Percentiles rank a stretch among this genome's conserved stretches.
Conservation (phyloP, 2,888 invertebrate species). For the Gymnocheta viridis region DNA sequence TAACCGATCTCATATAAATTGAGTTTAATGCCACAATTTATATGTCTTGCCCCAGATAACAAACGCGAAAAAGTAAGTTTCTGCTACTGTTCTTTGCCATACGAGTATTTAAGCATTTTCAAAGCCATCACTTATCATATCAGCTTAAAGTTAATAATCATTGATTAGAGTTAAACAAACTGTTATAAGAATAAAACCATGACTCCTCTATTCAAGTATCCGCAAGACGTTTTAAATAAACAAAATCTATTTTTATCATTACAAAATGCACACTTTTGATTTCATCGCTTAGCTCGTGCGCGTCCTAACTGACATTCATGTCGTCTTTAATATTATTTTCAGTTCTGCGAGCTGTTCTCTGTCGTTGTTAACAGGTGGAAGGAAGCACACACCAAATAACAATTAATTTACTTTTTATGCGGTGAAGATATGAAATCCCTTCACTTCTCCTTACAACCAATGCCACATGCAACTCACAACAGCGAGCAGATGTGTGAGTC, state of each 20-base stretch:
- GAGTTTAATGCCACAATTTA: constrained; percentile 10
- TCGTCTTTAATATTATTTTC: constrained; percentile 49
- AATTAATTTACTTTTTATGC: constrained; percentile 49
- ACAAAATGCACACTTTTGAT: constrained; percentile 50
- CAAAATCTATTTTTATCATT: constrained; percentile 63
- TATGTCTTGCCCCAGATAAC: constrained; percentile 2
- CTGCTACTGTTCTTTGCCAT: constrained; percentile 29
- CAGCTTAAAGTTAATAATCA: constrained; percentile 61
- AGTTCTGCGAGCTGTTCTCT: constrained; percentile 2
- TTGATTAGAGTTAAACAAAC: constrained; percentile 60
- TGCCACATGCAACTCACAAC: background rate
- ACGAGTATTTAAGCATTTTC: background rate
- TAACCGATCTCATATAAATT: constrained; percentile 16
- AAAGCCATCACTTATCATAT: constrained; percentile 52
- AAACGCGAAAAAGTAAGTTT: background rate
- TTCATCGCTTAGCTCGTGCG: constrained; percentile 51
- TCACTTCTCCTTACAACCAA: background rate
- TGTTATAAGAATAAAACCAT: constrained; percentile 14
- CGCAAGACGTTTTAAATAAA: constrained; percentile 17
- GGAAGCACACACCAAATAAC: constrained; percentile 64
- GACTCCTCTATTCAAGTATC: background rate
- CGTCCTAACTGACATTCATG: constrained; percentile 16
- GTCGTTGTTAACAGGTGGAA: constrained; percentile 64
- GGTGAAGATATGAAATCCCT: constrained; percentile 37
- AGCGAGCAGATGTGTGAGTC: constrained; percentile 48